Base-by-base conservation (phyloP, 2,113 vertebrate species). In the Sylvilagus bachmani region DNA sequence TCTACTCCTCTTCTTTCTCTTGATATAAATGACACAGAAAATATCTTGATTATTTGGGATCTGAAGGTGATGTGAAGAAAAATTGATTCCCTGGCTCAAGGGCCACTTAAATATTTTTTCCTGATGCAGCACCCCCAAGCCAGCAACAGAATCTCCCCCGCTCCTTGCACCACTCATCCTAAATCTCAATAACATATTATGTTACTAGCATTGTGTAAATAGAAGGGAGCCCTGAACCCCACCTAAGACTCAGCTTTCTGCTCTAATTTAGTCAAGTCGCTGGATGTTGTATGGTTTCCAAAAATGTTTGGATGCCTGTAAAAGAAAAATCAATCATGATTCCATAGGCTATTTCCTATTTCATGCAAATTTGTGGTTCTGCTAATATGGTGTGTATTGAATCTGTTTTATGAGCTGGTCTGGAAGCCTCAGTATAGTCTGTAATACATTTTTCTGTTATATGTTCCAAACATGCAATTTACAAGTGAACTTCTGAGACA, bases 321-420 rank as follows among this genome's bases (percentile, higher is more conserved):
- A 95, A 71, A 90, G 49, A 38, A 85, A 96, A 90, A 90, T 67
- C 93, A 78, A 82, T 66, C 12, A 2, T 83, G 58, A 64, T n/a
- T 86, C 44, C 38, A 88, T 85, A 64, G 90, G 85, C 55, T 86
- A 27, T 84, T 90, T 96, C 86, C 80, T 75, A 33, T 82, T 94
- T 88, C 55, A 88, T 97, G 95, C 49, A 95, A 92, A 94, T 94
- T 58, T 82, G 8, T 85, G 67, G 13, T 61, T 78, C 92, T 95
- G 95, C 24, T 64, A 90, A 86, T 92, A 55, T 73, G 53, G 38
- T 21, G 1, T 90, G 38, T 82, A 51, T 96, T 33, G 82, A 62
- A 73, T 95, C 95, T 95, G 62, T 69, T 90, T 82, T 95, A 67
- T 92, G 38, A 79, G 64, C 78, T 94, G 89, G 51, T 70, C 69